Evolutionary conservation across 2,797 vertebrate genomes (phyloP), one percentile per base, ranked within the genome.

Genomic region (Pipistrellus pipistrellus): DNA sequence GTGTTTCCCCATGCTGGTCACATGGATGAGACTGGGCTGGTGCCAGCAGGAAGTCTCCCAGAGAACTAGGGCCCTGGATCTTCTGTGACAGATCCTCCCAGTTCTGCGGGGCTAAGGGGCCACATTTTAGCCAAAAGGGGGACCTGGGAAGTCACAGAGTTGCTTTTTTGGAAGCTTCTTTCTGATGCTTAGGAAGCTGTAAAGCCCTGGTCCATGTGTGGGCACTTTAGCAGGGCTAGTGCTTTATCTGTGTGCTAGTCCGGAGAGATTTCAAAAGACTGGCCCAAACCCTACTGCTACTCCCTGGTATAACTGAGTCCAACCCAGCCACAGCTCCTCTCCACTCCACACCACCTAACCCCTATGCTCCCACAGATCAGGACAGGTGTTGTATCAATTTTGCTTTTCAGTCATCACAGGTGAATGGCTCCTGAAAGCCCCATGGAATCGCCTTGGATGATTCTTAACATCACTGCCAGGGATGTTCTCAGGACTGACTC

Each of bases 171-270:
- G 71, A 94, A 94, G 68, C 48, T 85, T 95, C 53, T 15, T 53
- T 23, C 62, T 64, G 59, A 66, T 51, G n/a, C 20, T n/a, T 51
- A 89, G 77, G 76, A 53, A 94, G 32, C 83, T 73, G 14, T 17
- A 71, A 53, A 59, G 44, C 18, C 18, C 62, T 32, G 13, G 15
- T 21, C 87, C 91, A 96, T 96, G 96, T 97, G 94, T 94, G 89
- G 97, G 97, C 94, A 91, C 97, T 97, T 95, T 97, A 86, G 95
- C 96, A 97, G 90, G 96, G 71, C 78, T 94, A 78, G 91, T 84
- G 95, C 95, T 97, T 97, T 78, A 96, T 97, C 96, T 97, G 97
- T 96, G 95, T 96, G 94, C 93, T 94, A 68, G 91, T 95, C 95
- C 97, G 94, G 96, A 98, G 97, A 97, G 13, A 90, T 94, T 87